Percentiles rank a stretch among this genome's conserved stretches.
These are phyloP conservation scores for Bilobella aurantiaca DNA, from an alignment of 1,140 invertebrate species.

Conservation along the genomic window DNA sequence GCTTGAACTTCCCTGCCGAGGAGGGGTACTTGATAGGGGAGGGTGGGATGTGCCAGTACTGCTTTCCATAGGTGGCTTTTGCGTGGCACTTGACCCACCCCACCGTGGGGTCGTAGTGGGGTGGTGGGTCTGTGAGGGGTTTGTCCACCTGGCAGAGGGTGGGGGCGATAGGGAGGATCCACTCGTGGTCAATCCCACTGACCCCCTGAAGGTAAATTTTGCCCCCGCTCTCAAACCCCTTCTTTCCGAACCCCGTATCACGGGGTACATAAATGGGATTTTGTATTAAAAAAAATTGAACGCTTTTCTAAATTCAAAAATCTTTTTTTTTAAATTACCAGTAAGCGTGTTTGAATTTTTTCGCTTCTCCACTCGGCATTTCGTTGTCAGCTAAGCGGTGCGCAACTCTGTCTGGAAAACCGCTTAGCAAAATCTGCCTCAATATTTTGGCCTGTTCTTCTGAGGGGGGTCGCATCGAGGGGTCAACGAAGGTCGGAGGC, in stretches of 20 bases:
- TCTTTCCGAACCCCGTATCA: no score
- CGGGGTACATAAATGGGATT: no score
- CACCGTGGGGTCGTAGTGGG: slow-evolving; percentile 44
- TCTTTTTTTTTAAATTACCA: slow-evolving; percentile 41
- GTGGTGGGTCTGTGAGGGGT: slow-evolving; percentile 51
- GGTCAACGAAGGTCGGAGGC: no score
- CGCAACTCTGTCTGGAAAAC: slow-evolving; percentile 81
- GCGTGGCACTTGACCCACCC: slow-evolving; percentile 66
- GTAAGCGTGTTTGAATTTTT: slow-evolving; percentile 74
- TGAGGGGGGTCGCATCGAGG: slow-evolving; percentile 20
- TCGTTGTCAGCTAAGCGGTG: slow-evolving; percentile 58
- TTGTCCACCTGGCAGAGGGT: slow-evolving; percentile 63
- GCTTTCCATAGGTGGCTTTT: slow-evolving; percentile 62
- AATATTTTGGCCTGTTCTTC: slow-evolving; percentile 55
- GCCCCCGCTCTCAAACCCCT: slow-evolving; percentile 67
- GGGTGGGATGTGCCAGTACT: slow-evolving; percentile 64
- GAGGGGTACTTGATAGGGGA: slow-evolving; percentile 67
- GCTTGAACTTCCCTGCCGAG: slow-evolving; percentile 60
- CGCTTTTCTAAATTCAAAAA: no score
- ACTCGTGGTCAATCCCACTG: slow-evolving; percentile 84
- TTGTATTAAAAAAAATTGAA: no score
- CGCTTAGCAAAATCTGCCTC: slow-evolving; percentile 74
- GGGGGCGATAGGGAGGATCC: slow-evolving; percentile 74
- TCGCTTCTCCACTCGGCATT: slow-evolving; percentile 56
- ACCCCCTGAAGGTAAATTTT: slow-evolving; percentile 83